phyloP scores from a whole-genome alignment of 2,888 invertebrate species.

The Linnaemya vulpina region DNA sequence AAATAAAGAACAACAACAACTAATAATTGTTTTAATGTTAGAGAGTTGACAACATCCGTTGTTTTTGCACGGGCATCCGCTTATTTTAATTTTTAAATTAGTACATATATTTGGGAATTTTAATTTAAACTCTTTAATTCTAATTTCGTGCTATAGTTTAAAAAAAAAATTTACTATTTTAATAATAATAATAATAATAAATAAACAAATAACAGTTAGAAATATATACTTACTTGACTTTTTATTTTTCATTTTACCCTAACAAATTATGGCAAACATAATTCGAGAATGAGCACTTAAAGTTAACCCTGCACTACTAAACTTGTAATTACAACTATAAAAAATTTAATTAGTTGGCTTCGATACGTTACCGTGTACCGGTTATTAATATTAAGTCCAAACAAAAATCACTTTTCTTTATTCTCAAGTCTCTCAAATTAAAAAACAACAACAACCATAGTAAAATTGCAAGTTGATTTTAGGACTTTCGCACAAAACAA shows the following conservation, averaged over 20 bases:
- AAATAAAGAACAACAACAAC: too few relatives aligned
- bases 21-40: too few relatives aligned
- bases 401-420: slow-evolving; percentile 19
- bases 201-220: slow-evolving; percentile 26
- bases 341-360: slow-evolving; percentile 12
- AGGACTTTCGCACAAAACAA: slow-evolving; percentile 1
- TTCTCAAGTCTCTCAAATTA: slow-evolving; percentile 10
- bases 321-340: too few relatives aligned
- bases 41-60: too few relatives aligned
- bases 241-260: slow-evolving; percentile 6
- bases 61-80: too few relatives aligned
- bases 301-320: slow-evolving; percentile 15
- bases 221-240: slow-evolving; percentile 2
- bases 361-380: slow-evolving; percentile 9
- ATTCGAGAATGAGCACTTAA: slow-evolving; percentile 14
- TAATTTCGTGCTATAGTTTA: background rate
- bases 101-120: too few relatives aligned
- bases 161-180: background rate
- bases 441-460: slow-evolving; percentile 5
- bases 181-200: slow-evolving; percentile 3
- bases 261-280: background rate
- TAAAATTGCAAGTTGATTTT: too few relatives aligned
- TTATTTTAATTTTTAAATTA: too few relatives aligned
- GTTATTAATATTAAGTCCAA: slow-evolving; percentile 10
- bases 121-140: background rate